Conservation (phyloP, 2,113 vertebrate species). For the Dendrocopos noguchii region DNA sequence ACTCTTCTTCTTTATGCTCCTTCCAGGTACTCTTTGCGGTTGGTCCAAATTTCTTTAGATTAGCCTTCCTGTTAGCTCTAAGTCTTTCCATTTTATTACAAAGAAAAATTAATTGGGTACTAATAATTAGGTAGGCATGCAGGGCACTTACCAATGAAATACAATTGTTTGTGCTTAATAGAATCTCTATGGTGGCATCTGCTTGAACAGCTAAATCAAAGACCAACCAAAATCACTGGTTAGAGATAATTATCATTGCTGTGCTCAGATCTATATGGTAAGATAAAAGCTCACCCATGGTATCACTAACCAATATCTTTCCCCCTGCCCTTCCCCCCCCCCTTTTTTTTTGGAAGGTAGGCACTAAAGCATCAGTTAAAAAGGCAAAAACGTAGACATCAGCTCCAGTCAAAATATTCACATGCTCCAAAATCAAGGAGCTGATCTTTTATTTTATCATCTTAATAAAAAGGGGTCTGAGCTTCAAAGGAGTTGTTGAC, state of each 20-base stretch:
- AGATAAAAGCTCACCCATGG: conserved; percentile 50
- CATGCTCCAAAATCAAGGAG: background rate
- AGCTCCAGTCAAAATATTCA: conserved; percentile 32
- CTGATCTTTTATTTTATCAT: conserved; percentile 24
- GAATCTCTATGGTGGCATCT: conserved; percentile 67
- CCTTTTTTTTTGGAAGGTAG: background rate
- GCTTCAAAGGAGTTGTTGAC: conserved; percentile 41
- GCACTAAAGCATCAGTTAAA: too few relatives aligned
- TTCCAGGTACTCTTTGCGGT: conserved; percentile 55
- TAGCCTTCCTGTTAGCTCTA: conserved; percentile 47
- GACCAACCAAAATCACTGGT: conserved; percentile 53
- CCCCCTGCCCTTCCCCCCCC: too few relatives aligned
- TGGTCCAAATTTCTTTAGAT: conserved; percentile 65
- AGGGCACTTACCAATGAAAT: conserved; percentile 65
- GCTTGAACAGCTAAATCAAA: conserved; percentile 71
- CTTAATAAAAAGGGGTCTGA: conserved; percentile 19
- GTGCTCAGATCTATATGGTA: conserved; percentile 34
- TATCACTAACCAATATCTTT: conserved; percentile 43
- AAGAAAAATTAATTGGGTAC: conserved; percentile 70
- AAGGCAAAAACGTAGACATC: background rate
- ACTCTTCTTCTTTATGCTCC: conserved; percentile 47
- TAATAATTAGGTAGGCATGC: conserved; percentile 62
- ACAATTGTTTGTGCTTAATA: conserved; percentile 71
- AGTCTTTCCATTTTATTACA: conserved; percentile 62
- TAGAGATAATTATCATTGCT: conserved; percentile 65